These are phyloP conservation scores for Drosophila tanythrix DNA, from an alignment of 2,888 invertebrate species.

Conservation along the genomic window DNA sequence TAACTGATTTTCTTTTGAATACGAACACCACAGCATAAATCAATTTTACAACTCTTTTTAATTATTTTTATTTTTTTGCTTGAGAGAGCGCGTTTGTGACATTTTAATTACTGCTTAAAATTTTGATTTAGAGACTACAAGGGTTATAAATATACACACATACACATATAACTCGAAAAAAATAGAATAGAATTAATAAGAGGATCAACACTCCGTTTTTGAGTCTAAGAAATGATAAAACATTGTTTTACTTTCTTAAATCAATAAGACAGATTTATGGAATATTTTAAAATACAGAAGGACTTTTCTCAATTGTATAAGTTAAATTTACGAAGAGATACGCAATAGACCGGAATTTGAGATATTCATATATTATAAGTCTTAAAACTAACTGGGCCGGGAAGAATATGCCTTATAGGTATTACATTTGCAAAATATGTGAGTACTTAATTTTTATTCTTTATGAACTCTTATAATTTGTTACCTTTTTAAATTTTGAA, in stretches of 20 bases:
- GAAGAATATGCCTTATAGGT: background rate
- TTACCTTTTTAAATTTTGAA: too few species aligned
- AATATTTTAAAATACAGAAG: background rate
- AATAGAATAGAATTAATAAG: slow-evolving; percentile 15
- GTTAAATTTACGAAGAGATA: background rate
- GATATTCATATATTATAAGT: background rate
- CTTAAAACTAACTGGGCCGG: background rate
- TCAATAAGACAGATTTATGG: background rate
- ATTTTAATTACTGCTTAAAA: slow-evolving; percentile 73
- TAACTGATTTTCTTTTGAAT: slow-evolving; percentile 79
- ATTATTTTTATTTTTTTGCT: slow-evolving; percentile 8
- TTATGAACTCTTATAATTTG: background rate
- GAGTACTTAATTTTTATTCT: background rate
- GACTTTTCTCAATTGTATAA: background rate
- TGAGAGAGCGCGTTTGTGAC: slow-evolving; percentile 53
- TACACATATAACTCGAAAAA: slow-evolving; percentile 1
- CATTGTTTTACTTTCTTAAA: background rate
- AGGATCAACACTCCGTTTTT: slow-evolving; percentile 15
- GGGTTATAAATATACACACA: background rate
- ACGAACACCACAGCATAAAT: slow-evolving; percentile 63
- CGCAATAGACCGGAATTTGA: background rate
- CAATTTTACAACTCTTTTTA: slow-evolving; percentile 72
- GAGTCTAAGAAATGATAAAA: background rate
- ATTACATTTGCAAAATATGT: background rate
- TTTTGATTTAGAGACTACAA: slow-evolving; percentile 60